Percentiles rank a stretch among this genome's conserved stretches.
Evolutionary conservation across 1,140 invertebrate genomes (phyloP).

Genomic region (Procambarus virginalis): DNA sequence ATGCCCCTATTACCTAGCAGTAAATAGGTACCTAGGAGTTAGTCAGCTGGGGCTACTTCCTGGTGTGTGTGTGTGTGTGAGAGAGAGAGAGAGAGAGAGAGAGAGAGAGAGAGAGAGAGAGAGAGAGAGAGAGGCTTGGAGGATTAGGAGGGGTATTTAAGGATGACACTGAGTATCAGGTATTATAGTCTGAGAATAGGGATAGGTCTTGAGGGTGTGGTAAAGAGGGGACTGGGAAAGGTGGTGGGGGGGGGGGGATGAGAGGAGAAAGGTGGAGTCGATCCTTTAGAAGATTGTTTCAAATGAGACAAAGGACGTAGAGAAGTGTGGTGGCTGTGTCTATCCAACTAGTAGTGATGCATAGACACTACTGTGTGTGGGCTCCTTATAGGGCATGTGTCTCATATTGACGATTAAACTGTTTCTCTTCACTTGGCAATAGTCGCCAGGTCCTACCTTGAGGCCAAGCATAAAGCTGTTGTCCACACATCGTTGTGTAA

Average conservation of each 20-base stretch:
- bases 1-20: no score
- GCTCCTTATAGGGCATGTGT: no score
- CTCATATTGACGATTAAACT: no score
- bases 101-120: neutral
- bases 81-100: neutral
- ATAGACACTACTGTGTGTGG: no score
- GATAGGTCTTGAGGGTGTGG: constrained; percentile 26
- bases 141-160: neutral
- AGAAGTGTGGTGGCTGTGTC: neutral
- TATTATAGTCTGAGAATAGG: constrained; percentile 21
- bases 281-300: neutral
- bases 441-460: no score
- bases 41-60: no score
- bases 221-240: constrained; percentile 13
- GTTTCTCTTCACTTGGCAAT: no score
- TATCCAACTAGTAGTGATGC: no score
- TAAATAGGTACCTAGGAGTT: no score
- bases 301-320: neutral
- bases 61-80: neutral
- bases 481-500: no score
- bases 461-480: no score
- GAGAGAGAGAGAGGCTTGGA: constrained; percentile 1
- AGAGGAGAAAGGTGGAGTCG: neutral
- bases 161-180: neutral
- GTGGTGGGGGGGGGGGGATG: constrained; percentile 17